Percentiles rank a stretch among this genome's conserved stretches.
Evolutionary conservation across 2,888 invertebrate species (phyloP).

Genomic region (Mythimna impura): DNA sequence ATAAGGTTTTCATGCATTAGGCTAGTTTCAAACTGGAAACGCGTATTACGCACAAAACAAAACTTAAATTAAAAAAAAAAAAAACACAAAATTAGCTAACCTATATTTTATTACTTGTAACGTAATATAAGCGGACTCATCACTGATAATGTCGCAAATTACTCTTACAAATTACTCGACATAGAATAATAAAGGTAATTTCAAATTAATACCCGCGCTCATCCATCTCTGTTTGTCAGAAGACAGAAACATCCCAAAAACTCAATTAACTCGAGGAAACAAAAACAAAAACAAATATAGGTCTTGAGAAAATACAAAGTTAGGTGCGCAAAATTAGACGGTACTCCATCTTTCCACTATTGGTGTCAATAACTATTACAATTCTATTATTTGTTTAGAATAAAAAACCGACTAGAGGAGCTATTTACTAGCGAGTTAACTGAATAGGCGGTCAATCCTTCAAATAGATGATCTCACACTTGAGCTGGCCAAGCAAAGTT

Average conservation of each 20-base stretch:
- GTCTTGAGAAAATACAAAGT: slow-evolving; percentile 8
- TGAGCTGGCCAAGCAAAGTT: too few species aligned
- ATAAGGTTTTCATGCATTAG: too few species aligned
- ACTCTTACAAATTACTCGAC: too few species aligned
- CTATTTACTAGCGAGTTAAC: not conserved
- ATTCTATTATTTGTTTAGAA: not conserved
- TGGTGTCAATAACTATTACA: not conserved
- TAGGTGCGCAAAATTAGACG: not conserved
- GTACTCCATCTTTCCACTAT: slow-evolving; percentile 20
- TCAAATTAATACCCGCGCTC: slow-evolving; percentile 39
- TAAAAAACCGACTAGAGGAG: not conserved
- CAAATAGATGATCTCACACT: too few species aligned
- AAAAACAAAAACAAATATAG: slow-evolving; percentile 15
- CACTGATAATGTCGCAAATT: not conserved
- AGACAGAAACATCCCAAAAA: slow-evolving; percentile 27
- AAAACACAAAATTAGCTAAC: not conserved
- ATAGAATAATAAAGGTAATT: not conserved
- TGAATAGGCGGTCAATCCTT: not conserved
- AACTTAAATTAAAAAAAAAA: not conserved
- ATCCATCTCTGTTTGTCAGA: slow-evolving; percentile 61
- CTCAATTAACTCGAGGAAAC: slow-evolving; percentile 35
- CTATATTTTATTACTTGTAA: not conserved
- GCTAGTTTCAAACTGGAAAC: too few species aligned
- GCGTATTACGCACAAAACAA: not conserved
- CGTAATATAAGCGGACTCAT: not conserved